Base-by-base conservation (phyloP, 2,888 invertebrate genomes). In the Leucania comma region DNA sequence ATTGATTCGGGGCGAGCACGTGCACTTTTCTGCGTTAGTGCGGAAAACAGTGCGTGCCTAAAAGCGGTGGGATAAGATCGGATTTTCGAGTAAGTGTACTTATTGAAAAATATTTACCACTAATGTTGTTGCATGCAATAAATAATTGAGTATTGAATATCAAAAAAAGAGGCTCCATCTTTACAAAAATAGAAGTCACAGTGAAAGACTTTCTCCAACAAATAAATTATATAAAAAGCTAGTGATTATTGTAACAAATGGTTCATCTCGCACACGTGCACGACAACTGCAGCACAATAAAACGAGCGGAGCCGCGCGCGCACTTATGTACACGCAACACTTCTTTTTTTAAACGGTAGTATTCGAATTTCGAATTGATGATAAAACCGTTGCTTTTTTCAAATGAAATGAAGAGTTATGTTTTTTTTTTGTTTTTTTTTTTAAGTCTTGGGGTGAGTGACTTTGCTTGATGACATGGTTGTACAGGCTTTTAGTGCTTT, bases 211-310 rank as follows among this genome's bases (percentile, higher is more conserved):
- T 82, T 83, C 80, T 77, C 58, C 63, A 61, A 75, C 71, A 73
- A 80, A 72, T 74, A 82, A 83, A 69, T 68, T 75, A 61, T 68
- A 85, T 65, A 84, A 84, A 82, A 80, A 78, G 65, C 68, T 81
- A 79, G 72, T 81, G 82, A 81, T 84, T 69, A 77, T 82, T 76
- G 61, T 77, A 85, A 83, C 81, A 84, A 80, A 83, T 80, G 80
- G 75, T 80, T 72, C 72, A 74, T 71, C 62, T 68, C 57, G 53
- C 89, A 92, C 92, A 92, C 91, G 89, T 92, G 92, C 85, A 86
- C 83, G 85, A 85, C 87, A 92, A 91, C 91, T 90, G 92, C 89
- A 88, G 77, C 84, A 71, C 70, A 87, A 87, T 87, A 86, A 88
- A 90, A 90, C 82, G 60, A 78, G 72, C 73, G 81, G 79, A 32